phyloP scores from a whole-genome alignment of 1,140 invertebrate genomes.

The Penaeus chinensis region DNA sequence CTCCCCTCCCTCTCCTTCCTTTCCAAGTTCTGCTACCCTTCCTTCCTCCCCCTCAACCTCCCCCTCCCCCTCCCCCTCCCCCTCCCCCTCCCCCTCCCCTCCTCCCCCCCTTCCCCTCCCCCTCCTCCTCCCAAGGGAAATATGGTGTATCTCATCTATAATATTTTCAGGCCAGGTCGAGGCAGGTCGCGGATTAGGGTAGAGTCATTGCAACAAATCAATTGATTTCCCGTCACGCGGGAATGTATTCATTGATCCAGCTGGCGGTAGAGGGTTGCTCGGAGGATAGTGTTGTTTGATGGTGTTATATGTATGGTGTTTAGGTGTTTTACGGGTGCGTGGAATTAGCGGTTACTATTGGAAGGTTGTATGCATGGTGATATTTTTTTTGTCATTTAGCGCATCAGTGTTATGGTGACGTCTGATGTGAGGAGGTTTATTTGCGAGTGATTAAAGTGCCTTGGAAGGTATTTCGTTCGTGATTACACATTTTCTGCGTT shows the following conservation, averaged over 20 bases:
- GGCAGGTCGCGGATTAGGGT: slow-evolving; percentile 52
- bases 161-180: slow-evolving; percentile 55
- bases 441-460: no score
- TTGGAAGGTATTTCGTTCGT: no score
- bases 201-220: slow-evolving; percentile 55
- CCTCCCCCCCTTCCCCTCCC: neutral
- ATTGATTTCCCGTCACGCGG: slow-evolving; percentile 53
- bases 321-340: neutral
- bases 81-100: neutral
- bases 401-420: no score
- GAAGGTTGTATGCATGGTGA: neutral
- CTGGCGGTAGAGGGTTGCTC: neutral
- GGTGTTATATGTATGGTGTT: slow-evolving; percentile 13
- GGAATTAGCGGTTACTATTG: neutral
- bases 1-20: neutral
- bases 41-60: neutral
- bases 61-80: neutral
- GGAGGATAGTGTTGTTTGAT: neutral
- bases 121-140: neutral
- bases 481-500: no score
- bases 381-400: no score
- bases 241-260: slow-evolving; percentile 56
- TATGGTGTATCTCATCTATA: slow-evolving; percentile 47
- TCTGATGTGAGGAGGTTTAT: no score
- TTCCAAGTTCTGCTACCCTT: neutral